Evolutionary conservation across 2,888 invertebrate genomes (phyloP), one percentile per base, ranked within the genome.

Genomic region (Macaria liturata): DNA sequence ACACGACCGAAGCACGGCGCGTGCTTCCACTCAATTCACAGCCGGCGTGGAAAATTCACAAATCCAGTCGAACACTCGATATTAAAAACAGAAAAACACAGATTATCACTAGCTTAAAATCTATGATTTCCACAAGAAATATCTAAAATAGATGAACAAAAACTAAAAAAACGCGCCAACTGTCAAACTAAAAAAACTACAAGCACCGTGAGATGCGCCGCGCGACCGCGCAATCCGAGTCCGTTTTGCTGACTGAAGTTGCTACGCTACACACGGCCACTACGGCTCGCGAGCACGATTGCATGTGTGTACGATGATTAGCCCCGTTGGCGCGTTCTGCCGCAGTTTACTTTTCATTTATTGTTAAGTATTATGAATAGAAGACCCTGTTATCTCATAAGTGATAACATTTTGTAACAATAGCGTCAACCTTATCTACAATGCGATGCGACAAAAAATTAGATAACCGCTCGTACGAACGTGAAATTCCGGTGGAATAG

Each of bases 141-240:
- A 81, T 76, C 76, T 79, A 81, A 51, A 51, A 34, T 46, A 57
- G 77, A 78, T 81, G 72, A 84, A 86, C 81, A 68, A 78, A 84
- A 90, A 88, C 83, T 83, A 88, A 90, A 42, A n/a, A 89, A 91
- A 84, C 89, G 89, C 91, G 91, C 89, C 91, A 91, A 91, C 87
- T 91, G 91, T 91, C 90, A 91, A 80, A 90, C 88, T 88, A 90
- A 91, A 89, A 20, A 89, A 88, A 88, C 90, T 90, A 91, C 90
- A 88, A 91, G 91, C 91, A 91, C 90, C 91, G 80, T 62, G 56
- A 57, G 56, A 85, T 85, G 83, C 85, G 79, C 83, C 81, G 84
- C 88, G 86, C 90, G 77, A 78, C 86, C 86, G 83, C 89, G 87
- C 91, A 86, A 84, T 81, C 77, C 80, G 90, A 90, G 90, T 87